Evolutionary conservation across 2,113 vertebrate species (phyloP).

Genomic region (Macaca nemestrina): DNA sequence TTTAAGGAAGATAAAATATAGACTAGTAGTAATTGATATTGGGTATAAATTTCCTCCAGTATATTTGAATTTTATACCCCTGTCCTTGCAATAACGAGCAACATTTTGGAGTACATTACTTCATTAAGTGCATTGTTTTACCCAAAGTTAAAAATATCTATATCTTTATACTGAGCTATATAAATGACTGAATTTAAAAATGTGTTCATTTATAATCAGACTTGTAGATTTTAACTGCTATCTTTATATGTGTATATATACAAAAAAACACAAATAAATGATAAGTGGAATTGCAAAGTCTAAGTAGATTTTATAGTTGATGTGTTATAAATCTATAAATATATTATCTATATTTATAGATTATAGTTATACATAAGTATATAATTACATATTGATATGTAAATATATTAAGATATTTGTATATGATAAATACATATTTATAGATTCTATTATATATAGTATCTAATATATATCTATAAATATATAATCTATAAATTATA

Average conservation of each 20-base stretch:
- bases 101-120: not conserved
- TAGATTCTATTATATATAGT: too few relatives aligned
- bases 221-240: not conserved
- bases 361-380: too few relatives aligned
- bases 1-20: conserved; percentile 17
- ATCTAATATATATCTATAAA: too few relatives aligned
- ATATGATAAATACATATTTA: too few relatives aligned
- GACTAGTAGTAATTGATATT: not conserved
- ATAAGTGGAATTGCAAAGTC: not conserved
- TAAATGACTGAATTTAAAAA: conserved; percentile 12
- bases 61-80: not conserved
- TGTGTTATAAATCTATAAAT: not conserved
- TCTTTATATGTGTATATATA: not conserved
- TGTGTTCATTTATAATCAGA: not conserved
- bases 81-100: not conserved
- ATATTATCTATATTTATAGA: too few relatives aligned
- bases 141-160: not conserved
- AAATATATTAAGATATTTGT: too few relatives aligned
- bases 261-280: not conserved
- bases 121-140: not conserved
- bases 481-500: not conserved
- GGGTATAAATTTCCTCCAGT: not conserved
- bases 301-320: not conserved
- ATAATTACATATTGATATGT: too few relatives aligned
- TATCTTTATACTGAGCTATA: not conserved